Evolutionary conservation across 2,797 vertebrate species (phyloP).

Genomic region (Ficedula albicollis): DNA sequence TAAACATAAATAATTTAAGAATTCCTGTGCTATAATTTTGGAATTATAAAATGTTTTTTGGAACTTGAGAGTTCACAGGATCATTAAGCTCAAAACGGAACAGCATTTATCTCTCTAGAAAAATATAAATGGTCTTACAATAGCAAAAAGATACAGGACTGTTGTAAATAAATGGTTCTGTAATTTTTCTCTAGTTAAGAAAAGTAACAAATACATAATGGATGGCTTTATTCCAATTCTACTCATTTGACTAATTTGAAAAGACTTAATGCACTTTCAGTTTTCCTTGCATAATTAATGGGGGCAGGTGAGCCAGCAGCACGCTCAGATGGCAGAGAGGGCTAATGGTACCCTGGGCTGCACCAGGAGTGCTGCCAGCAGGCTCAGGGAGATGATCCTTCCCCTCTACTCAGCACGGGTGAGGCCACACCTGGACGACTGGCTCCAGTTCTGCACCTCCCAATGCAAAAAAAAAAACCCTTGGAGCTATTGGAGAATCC

Average conservation of each 20-base stretch:
- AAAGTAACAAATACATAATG: not conserved
- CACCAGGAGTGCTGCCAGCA: not conserved
- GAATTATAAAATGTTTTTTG: not conserved
- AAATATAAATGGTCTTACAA: not conserved
- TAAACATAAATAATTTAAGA: not conserved
- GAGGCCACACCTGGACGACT: not conserved
- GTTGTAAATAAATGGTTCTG: not conserved
- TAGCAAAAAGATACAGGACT: not conserved
- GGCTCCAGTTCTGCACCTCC: not conserved
- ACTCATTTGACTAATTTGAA: not conserved
- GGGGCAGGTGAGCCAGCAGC: not conserved
- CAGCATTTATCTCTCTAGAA: not conserved
- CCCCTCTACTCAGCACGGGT: not conserved
- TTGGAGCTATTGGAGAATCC: not conserved
- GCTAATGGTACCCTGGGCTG: not conserved
- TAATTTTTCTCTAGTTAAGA: not conserved
- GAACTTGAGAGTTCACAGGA: not conserved
- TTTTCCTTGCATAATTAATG: not conserved
- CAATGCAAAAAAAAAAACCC: not conserved
- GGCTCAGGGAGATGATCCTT: not conserved
- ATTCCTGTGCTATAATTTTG: not conserved
- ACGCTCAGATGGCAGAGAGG: fast-evolving
- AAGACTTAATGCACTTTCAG: not conserved
- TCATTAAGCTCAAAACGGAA: not conserved
- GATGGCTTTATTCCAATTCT: not conserved